Base-by-base conservation (phyloP, 2,113 vertebrate genomes). In the Pluvianellus socialis region DNA sequence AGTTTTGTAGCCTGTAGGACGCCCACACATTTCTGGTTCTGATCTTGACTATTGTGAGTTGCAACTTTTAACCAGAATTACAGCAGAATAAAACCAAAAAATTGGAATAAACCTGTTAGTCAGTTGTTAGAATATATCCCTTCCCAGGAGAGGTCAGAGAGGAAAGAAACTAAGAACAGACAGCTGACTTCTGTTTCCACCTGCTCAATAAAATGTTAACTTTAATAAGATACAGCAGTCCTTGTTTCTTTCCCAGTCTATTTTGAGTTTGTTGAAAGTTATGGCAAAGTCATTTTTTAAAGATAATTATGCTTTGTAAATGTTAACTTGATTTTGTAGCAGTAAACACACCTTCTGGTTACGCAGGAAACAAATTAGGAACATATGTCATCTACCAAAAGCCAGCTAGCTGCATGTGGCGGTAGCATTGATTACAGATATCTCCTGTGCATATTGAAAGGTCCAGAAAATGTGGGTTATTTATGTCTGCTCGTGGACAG, bases 141-240 rank as follows among this genome's bases (percentile, higher is more conserved):
- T 97, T 97, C 94, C 97, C 96, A 97, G 95, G 94, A 95, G 95
- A 93, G 95, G 93, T 96, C 97, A 96, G 92, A 95, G 56, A 73
- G 95, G 92, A 96, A 47, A 85, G 56, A 96, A 97, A 97, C 59
- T 74, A 35, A 77, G 58, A 90, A 65, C 80, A 92, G 84, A 82
- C 91, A 94, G 58, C 91, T 94, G 94, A 94, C 84, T 96, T 76
- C 81, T 92, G 81, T 92, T 97, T 92, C 89, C 92, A 97, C 93
- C 86, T 96, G 93, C 86, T 95, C 89, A 58, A 56, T 88, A 94
- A 94, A 94, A 91, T 35, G 58, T 91, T 86, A 82, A 61, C 72
- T 94, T 70, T 90, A 89, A 91, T 80, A 75, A 89, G 91, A 74
- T 74, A 80, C 92, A 93, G 81, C 75, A 91, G 50, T 9, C 82